Conservation (phyloP, 1,140 invertebrate species). For the Papilio dardanus region DNA sequence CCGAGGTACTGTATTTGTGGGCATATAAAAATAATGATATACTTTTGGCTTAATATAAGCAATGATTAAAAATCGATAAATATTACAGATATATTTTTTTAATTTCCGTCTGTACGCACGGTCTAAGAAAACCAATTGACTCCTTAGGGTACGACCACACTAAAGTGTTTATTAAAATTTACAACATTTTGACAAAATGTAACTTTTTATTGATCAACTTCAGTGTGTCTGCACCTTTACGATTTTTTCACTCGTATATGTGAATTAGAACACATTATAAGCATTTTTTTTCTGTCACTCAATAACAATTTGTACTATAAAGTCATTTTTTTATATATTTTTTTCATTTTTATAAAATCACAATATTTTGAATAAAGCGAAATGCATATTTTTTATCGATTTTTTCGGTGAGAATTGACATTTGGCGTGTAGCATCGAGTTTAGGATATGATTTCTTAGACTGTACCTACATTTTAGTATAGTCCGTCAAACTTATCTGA, state of each 20-base stretch:
- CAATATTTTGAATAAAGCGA: conserved; percentile 24
- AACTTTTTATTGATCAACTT: background rate
- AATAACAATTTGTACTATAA: conserved; percentile 37
- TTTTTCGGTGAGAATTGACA: conserved; percentile 23
- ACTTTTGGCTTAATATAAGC: conserved; percentile 39
- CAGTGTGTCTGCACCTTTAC: background rate
- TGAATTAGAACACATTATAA: conserved; percentile 29
- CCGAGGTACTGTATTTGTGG: background rate
- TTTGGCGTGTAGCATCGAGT: background rate
- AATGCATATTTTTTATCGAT: conserved; percentile 14
- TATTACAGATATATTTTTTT: background rate
- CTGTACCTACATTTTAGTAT: background rate
- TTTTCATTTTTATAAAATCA: conserved; percentile 1
- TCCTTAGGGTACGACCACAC: background rate
- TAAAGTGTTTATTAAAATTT: background rate
- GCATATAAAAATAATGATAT: conserved; percentile 38
- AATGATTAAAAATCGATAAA: conserved; percentile 25
- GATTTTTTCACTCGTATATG: conserved; percentile 18
- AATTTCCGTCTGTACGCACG: conserved; percentile 2
- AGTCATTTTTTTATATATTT: conserved; percentile 24
- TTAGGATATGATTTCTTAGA: conserved; percentile 28
- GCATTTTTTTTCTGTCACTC: conserved; percentile 33
- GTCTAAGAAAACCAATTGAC: conserved; percentile 19
- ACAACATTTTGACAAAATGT: background rate
- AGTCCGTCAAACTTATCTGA: background rate